Evolutionary conservation across 2,888 invertebrate species (phyloP).

Genomic region (Parnassius smintheus): DNA sequence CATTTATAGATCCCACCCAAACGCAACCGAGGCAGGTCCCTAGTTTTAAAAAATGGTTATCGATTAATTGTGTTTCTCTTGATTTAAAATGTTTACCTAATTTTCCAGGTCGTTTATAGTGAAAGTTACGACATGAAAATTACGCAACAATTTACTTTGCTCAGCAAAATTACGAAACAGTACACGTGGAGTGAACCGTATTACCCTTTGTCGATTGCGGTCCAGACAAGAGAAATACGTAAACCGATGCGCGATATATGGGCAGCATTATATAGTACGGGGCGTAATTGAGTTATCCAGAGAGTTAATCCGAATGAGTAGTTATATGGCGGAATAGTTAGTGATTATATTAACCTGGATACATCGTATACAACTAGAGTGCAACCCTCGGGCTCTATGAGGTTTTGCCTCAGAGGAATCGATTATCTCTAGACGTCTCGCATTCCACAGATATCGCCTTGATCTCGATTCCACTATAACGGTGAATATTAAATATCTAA

Average conservation of each 20-base stretch:
- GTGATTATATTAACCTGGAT: conserved; percentile 23
- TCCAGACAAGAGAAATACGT: conserved; percentile 28
- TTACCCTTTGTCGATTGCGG: conserved; percentile 28
- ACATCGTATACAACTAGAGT: conserved; percentile 42
- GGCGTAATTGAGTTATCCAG: conserved; percentile 27
- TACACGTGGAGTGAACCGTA: conserved; percentile 28
- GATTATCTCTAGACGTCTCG: conserved; percentile 58
- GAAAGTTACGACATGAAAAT: conserved; percentile 21
- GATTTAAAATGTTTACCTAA: conserved; percentile 11
- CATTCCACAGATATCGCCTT: conserved; percentile 57
- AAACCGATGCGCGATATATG: conserved; percentile 28
- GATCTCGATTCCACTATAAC: conserved; percentile 47
- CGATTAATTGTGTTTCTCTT: conserved; percentile 7
- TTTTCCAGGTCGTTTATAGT: conserved; percentile 16
- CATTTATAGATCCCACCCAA: too few relatives aligned
- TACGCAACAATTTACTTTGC: conserved; percentile 22
- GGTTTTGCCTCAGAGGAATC: conserved; percentile 54
- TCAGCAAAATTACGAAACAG: conserved; percentile 25
- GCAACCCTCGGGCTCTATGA: conserved; percentile 51
- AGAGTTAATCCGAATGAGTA: conserved; percentile 28
- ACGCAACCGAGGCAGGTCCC: too few relatives aligned
- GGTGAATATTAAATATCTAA: conserved; percentile 47
- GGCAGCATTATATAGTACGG: conserved; percentile 27
- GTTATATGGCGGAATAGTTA: conserved; percentile 26
- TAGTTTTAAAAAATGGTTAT: neutral